Evolutionary conservation across 2,113 vertebrate genomes (phyloP).

Genomic region (Tursiops truncatus): DNA sequence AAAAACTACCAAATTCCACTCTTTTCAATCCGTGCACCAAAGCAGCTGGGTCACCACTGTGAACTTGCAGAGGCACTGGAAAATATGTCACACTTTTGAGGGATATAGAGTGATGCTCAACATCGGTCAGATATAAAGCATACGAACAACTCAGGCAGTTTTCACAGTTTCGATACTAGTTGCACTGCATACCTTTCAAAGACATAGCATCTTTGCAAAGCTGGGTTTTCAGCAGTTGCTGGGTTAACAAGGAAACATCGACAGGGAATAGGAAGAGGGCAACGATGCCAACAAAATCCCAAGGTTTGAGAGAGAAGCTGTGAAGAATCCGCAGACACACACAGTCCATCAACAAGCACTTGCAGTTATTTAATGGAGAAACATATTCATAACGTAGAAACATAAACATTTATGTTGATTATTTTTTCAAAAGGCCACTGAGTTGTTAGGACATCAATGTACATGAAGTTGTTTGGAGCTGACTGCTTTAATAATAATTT

Average conservation of each 20-base stretch:
- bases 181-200: no score
- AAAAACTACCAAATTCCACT: neutral
- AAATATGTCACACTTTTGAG: neutral
- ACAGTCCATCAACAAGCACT: neutral
- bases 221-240: neutral
- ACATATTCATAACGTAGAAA: no score
- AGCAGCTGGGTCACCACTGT: neutral
- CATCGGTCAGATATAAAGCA: neutral
- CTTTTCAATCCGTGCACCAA: neutral
- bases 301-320: neutral
- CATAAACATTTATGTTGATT: neutral
- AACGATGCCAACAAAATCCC: neutral
- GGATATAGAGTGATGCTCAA: accelerated
- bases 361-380: neutral
- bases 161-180: neutral
- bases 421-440: neutral
- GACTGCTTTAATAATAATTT: neutral
- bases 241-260: neutral
- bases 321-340: accelerated
- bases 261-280: neutral
- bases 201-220: neutral
- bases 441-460: neutral
- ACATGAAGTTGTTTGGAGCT: neutral
- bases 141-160: accelerated
- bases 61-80: neutral